Evolutionary conservation across 2,888 invertebrate species (phyloP), one percentile per base, ranked within the genome.

Genomic region (Helobdella robusta): DNA sequence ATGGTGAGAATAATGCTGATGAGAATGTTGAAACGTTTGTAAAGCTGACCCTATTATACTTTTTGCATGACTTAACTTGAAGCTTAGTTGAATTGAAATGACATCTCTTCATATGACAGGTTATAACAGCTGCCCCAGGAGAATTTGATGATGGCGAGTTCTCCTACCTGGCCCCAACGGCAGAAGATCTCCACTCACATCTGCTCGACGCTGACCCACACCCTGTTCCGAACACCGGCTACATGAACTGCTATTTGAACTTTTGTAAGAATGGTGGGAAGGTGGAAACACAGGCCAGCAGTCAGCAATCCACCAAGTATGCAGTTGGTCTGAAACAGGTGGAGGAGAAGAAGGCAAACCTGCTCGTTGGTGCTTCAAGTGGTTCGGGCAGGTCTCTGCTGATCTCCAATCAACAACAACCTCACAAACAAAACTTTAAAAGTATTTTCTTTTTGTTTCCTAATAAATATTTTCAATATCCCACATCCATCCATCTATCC

Each of bases 221-320:
- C 23, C 30, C 58, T 25, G 35, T 59, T 23, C 59, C 66, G 23
- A 35, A 58, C 28, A 66, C 48, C 34, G 52, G 60, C 35, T 77
- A 76, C 66, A 74, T 76, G 69, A 73, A 73, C 59, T 75, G 74
- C 11, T 77, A 75, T 65, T 68, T 78, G 30, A 75, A 73, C 68
- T 78, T 76, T 68, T 66, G 77, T 32, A 74, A 75, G 69, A 50
- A 20, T 30, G 62, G 50, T 40, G 62, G 23, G 8, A 62, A 34
- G 62, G 44, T 61, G n/a, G 28, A 28, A n/a, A 23, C n/a, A 18
- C 4, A 30, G 3, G 8, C 30, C 3, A 44, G 44, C 23, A 30
- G 28, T 32, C 44, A 36, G 11, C 5, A 18, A 18, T 18, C n/a
- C 59, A 35, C 5, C 58, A 61, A 46, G 20, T 18, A 40, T 60